Base-by-base conservation (phyloP, 2,797 vertebrate genomes). In the Sebastes nivosus region DNA sequence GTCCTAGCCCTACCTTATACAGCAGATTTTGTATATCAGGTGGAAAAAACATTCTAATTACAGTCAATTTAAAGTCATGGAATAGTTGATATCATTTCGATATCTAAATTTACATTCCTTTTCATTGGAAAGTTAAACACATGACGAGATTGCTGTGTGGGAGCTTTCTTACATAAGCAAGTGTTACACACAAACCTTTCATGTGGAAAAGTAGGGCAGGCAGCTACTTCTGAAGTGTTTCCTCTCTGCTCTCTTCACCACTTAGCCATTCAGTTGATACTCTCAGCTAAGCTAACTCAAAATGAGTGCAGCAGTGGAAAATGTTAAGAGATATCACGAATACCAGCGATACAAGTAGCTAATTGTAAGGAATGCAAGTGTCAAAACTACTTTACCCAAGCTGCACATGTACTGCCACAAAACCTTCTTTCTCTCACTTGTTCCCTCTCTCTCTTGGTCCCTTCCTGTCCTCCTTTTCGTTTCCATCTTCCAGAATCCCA, bases 401-500 rank as follows among this genome's bases (percentile, higher is more conserved):
- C 76, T 66, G 13, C n/a, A 42, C 70, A 77, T 67, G 52, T 18
- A 10, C 55, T 50, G 64, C 67, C 59, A 55, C 69, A 30, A 69
- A 70, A 8, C 27, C 16, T 13, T 30, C 52, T 67, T 29, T 57
- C 14, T 42, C 57, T 58, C 63, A 66, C 16, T 22, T n/a, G 6
- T 61, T 71, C 59, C 57, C 36, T 8, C 59, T 14, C 52, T 54
- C 65, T 25, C 65, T 25, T 59, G 2, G 7, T 25, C 42, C 67
- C 69, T 63, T 46, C 20, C 65, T 77, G 63, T 84, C 82, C 67
- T 78, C 77, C 50, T 87, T 86, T 89, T 79, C 60, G 65, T 86
- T 83, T 81, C 66, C 75, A 83, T 84, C 80, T 32, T 70, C 79
- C 50, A 67, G 84, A 90, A 91, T 89, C 84, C 91, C 81, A 89